phyloP scores from a whole-genome alignment of 2,888 invertebrate genomes.

The Mesochorus sp. region DNA sequence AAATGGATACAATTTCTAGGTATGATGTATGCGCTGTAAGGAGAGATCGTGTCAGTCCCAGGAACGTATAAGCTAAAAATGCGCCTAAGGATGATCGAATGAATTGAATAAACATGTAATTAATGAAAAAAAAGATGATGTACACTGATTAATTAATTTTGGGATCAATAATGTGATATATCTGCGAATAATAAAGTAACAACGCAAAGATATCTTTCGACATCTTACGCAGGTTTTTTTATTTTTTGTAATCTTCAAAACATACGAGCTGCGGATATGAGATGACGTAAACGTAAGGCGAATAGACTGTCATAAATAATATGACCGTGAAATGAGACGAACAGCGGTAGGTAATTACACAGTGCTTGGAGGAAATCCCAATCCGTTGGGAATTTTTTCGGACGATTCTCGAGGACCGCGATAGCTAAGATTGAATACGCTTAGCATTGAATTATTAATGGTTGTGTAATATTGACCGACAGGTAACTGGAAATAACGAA shows the following conservation, averaged over 20 bases:
- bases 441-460: constrained; percentile 27
- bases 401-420: constrained; percentile 26
- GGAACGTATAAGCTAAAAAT: constrained; percentile 10
- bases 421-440: constrained; percentile 5
- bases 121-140: not conserved
- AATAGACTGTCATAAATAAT: not conserved
- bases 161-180: not conserved
- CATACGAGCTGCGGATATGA: not conserved
- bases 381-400: not conserved
- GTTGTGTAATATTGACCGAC: constrained; percentile 42
- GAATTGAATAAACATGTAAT: not conserved
- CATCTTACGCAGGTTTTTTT: not conserved
- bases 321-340: constrained; percentile 16
- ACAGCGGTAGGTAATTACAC: constrained; percentile 22
- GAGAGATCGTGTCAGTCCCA: constrained; percentile 1
- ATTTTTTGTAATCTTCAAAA: constrained; percentile 7
- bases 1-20: not conserved
- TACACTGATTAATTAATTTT: not conserved
- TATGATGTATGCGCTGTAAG: not conserved
- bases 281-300: not conserved
- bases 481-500: constrained; percentile 42
- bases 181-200: not conserved
- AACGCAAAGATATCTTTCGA: not conserved
- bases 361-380: constrained; percentile 43
- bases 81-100: constrained; percentile 5